These are phyloP conservation scores for Trachelus troglodyta DNA, from an alignment of 2,888 invertebrate species.

Conservation along the genomic window DNA sequence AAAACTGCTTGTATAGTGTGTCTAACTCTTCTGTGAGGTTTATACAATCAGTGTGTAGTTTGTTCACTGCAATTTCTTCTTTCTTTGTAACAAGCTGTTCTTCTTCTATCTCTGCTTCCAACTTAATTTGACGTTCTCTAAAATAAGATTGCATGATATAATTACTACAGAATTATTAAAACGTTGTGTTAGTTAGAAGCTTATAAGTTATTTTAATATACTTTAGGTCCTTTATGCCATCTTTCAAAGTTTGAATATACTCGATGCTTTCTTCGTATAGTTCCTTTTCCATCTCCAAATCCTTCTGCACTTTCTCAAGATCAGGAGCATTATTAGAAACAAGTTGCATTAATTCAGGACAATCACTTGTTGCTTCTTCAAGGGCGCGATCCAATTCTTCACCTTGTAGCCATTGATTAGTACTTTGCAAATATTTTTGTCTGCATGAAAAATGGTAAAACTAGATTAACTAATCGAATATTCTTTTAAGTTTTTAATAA, in stretches of 20 bases:
- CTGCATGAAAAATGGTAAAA: constrained; percentile 33
- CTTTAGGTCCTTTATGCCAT: constrained; percentile 48
- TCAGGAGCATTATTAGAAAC: constrained; percentile 32
- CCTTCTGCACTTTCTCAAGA: constrained; percentile 29
- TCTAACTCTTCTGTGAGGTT: constrained; percentile 42
- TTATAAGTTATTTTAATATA: constrained; percentile 27
- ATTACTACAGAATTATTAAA: not conserved
- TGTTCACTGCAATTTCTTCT: constrained; percentile 38
- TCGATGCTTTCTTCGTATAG: constrained; percentile 43
- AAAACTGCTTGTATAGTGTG: constrained; percentile 38
- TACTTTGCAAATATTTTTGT: constrained; percentile 43
- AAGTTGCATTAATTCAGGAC: constrained; percentile 49
- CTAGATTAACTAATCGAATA: not conserved
- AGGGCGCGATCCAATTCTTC: constrained; percentile 49
- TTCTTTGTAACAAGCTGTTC: constrained; percentile 36
- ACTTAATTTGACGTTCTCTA: constrained; percentile 9
- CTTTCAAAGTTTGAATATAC: constrained; percentile 43
- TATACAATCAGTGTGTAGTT: constrained; percentile 39
- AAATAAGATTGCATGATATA: not conserved
- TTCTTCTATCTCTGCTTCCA: constrained; percentile 33
- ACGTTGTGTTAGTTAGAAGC: not conserved
- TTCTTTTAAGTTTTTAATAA: not conserved
- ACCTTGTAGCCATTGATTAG: constrained; percentile 47
- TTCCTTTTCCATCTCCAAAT: constrained; percentile 42
- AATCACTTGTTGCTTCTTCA: constrained; percentile 43